phyloP scores from a whole-genome alignment of 2,113 vertebrate genomes.

The Lipophrys pholis region DNA sequence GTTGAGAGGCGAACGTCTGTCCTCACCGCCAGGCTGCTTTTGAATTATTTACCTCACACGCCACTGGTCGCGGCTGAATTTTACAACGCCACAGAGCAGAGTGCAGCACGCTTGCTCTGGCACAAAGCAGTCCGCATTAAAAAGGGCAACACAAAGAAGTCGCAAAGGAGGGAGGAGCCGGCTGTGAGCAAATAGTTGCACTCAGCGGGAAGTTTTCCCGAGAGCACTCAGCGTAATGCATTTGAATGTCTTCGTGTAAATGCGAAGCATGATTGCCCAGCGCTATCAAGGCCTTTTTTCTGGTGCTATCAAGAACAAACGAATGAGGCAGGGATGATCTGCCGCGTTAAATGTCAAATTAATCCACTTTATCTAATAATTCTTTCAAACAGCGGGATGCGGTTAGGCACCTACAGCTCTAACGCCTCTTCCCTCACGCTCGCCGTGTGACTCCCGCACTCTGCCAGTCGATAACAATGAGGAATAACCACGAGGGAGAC shows the following conservation, averaged over 20 bases:
- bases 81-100: constrained; percentile 61
- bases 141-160: constrained; percentile 42
- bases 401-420: background rate
- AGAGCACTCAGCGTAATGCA: constrained; percentile 28
- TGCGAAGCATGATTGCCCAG: background rate
- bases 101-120: constrained; percentile 49
- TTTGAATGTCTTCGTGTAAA: constrained; percentile 40
- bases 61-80: constrained; percentile 64
- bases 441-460: background rate
- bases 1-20: constrained; percentile 61
- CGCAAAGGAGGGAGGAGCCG: constrained; percentile 14
- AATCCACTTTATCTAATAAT: constrained; percentile 10
- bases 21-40: constrained; percentile 70
- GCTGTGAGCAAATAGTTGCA: constrained; percentile 53
- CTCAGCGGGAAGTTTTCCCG: constrained; percentile 48
- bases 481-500: constrained; percentile 9
- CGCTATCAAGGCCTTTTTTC: background rate
- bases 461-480: constrained; percentile 10
- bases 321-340: background rate
- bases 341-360: constrained; percentile 12
- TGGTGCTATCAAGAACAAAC: constrained; percentile 15
- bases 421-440: constrained; percentile 1
- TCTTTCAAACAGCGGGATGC: background rate
- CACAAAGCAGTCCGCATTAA: constrained; percentile 52
- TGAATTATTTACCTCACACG: constrained; percentile 79